phyloP scores from a whole-genome alignment of 2,888 invertebrate species.

The Aphrophora alni region DNA sequence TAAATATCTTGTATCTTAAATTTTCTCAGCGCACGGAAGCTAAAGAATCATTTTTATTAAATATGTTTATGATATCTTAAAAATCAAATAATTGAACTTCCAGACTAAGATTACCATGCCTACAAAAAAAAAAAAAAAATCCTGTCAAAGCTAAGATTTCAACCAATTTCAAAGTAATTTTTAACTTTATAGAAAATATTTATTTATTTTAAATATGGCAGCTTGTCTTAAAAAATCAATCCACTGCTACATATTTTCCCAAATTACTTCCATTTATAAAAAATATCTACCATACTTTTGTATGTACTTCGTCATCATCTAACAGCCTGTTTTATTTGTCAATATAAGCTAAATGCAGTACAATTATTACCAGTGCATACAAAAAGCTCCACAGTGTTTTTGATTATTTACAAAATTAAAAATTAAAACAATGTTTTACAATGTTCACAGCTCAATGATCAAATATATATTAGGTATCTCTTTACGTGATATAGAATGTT shows the following conservation, averaged over 20 bases:
- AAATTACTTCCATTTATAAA: neutral
- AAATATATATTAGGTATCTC: neutral
- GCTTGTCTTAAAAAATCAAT: too few relatives aligned
- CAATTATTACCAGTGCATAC: neutral
- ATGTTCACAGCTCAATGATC: neutral
- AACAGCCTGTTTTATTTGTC: neutral
- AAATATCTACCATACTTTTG: neutral
- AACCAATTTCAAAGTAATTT: too few relatives aligned
- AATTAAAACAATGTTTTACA: neutral
- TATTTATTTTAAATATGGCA: too few relatives aligned
- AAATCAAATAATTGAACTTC: too few relatives aligned
- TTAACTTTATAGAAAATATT: too few relatives aligned
- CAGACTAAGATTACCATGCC: too few relatives aligned
- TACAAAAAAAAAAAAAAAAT: too few relatives aligned
- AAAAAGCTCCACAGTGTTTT: neutral
- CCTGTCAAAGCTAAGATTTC: too few relatives aligned
- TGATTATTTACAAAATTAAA: neutral
- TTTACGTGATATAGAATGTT: neutral
- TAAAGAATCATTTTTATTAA: too few relatives aligned
- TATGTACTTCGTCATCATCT: neutral
- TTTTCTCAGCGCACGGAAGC: too few relatives aligned
- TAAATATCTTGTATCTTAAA: too few relatives aligned
- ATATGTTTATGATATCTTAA: too few relatives aligned
- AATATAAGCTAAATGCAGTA: neutral
- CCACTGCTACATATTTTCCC: neutral